Conservation (phyloP, 2,797 vertebrate species). For the Sebastes taczanowskii region DNA sequence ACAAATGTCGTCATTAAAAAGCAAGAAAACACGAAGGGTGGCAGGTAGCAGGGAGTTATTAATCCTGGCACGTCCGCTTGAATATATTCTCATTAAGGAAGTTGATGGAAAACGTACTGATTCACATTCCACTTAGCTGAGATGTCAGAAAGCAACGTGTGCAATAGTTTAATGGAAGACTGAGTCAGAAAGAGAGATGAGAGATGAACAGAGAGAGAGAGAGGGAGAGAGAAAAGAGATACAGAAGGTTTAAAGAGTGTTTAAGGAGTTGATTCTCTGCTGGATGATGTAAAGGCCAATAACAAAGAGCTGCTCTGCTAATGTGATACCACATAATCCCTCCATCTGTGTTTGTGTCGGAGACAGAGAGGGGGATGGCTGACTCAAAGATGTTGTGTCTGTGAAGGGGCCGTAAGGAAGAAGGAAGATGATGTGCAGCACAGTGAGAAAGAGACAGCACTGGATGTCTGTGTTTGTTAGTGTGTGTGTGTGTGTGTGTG, state of each 20-base stretch:
- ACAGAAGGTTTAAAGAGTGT: not conserved
- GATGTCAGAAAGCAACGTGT: not conserved
- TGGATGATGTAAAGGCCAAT: constrained; percentile 42
- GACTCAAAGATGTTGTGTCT: too few species aligned
- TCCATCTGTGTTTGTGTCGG: constrained; percentile 27
- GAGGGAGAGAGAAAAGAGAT: not conserved
- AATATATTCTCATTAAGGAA: not conserved
- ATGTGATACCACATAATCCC: constrained; percentile 42
- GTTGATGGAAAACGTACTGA: not conserved
- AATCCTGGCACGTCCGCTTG: not conserved
- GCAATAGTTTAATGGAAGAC: not conserved
- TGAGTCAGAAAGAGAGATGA: not conserved
- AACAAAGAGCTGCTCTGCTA: constrained; percentile 32
- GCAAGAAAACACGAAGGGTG: not conserved
- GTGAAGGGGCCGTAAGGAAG: too few species aligned
- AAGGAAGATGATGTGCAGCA: too few species aligned
- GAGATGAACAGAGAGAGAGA: not conserved
- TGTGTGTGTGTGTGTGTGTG: too few species aligned
- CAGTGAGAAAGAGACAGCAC: too few species aligned
- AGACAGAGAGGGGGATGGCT: not conserved
- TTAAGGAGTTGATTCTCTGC: constrained; percentile 9
- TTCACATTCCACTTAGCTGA: not conserved
- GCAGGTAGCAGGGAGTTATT: not conserved
- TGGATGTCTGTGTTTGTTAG: too few species aligned
- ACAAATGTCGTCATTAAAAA: not conserved